Percentiles rank a stretch among this genome's conserved stretches.
These are phyloP conservation scores for Lepidostoma basale DNA, from an alignment of 1,140 invertebrate species.

Conservation along the genomic window DNA sequence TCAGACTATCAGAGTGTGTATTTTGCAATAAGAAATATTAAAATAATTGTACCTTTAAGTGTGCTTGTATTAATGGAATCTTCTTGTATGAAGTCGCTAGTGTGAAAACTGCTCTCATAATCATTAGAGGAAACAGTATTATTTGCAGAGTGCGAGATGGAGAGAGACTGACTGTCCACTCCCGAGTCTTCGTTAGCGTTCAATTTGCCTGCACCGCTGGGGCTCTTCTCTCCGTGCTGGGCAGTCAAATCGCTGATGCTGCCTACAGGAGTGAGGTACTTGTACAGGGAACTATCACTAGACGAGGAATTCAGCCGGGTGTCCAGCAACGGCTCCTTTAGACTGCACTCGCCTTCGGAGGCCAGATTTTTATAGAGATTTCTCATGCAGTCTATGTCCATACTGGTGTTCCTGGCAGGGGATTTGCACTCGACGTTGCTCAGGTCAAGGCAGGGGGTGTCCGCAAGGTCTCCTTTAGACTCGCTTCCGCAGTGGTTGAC, in stretches of 20 bases:
- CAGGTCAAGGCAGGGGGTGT: neutral
- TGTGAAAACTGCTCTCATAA: conserved; percentile 26
- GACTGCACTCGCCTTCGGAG: neutral
- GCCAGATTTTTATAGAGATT: conserved; percentile 21
- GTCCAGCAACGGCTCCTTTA: conserved; percentile 20
- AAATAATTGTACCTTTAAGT: conserved; percentile 10
- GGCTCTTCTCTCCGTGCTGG: conserved; percentile 28
- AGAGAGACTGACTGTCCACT: conserved; percentile 39
- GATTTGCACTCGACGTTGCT: conserved; percentile 19
- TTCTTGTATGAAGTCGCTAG: conserved; percentile 22
- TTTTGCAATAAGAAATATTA: too few relatives aligned
- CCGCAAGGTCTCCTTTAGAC: neutral
- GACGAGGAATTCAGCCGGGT: conserved; percentile 25
- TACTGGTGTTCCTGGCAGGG: neutral
- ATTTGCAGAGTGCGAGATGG: conserved; percentile 34
- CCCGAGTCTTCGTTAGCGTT: conserved; percentile 36
- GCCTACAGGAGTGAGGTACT: conserved; percentile 36
- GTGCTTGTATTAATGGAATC: conserved; percentile 5
- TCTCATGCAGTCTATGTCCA: conserved; percentile 18
- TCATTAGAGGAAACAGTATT: conserved; percentile 32
- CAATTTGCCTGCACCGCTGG: neutral
- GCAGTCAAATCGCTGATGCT: conserved; percentile 31
- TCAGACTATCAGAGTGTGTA: too few relatives aligned
- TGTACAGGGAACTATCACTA: conserved; percentile 43
- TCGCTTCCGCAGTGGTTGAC: conserved; percentile 5